A percentile compares a stretch with the other conserved stretches of the same genome.
Evolutionary conservation across 2,888 invertebrate species (phyloP).

Genomic region (Corythucha ciliata): DNA sequence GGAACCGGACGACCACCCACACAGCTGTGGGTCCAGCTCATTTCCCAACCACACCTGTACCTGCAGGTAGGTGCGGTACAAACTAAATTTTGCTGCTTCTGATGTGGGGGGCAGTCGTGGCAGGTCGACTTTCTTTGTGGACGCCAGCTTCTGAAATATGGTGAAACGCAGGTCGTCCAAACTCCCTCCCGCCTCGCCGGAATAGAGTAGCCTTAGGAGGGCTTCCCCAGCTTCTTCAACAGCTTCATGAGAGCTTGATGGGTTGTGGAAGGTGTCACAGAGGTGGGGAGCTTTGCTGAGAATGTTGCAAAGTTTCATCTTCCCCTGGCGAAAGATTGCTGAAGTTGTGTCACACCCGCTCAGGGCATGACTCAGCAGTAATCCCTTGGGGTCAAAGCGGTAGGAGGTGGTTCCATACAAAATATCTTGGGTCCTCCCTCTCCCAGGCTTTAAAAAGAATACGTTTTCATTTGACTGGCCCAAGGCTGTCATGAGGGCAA

Average conservation of each 20-base stretch:
- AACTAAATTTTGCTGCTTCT: conserved; percentile 3
- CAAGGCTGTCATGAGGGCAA: neutral
- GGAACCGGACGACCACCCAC: conserved; percentile 2
- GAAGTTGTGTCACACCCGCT: conserved; percentile 1
- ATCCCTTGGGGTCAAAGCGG: neutral
- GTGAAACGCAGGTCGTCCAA: no score
- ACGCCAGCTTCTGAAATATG: no score
- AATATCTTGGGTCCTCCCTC: neutral
- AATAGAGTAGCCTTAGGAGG: neutral
- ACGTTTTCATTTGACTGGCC: neutral
- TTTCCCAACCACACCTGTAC: conserved; percentile 10
- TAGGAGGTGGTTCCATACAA: conserved; percentile 1
- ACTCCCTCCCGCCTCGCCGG: neutral
- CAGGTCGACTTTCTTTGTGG: no score
- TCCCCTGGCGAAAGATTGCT: conserved; percentile 5
- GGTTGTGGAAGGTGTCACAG: neutral
- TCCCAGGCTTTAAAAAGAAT: neutral
- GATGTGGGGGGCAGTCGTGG: conserved; percentile 5
- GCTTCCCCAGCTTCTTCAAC: conserved; percentile 3
- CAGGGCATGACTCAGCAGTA: neutral
- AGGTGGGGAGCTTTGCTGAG: neutral
- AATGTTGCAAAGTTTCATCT: conserved; percentile 2
- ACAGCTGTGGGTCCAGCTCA: conserved; percentile 6
- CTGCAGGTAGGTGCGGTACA: neutral
- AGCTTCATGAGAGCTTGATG: neutral